These are phyloP conservation scores for Drosophila meridionalis DNA, from an alignment of 2,888 invertebrate genomes.

Conservation along the genomic window DNA sequence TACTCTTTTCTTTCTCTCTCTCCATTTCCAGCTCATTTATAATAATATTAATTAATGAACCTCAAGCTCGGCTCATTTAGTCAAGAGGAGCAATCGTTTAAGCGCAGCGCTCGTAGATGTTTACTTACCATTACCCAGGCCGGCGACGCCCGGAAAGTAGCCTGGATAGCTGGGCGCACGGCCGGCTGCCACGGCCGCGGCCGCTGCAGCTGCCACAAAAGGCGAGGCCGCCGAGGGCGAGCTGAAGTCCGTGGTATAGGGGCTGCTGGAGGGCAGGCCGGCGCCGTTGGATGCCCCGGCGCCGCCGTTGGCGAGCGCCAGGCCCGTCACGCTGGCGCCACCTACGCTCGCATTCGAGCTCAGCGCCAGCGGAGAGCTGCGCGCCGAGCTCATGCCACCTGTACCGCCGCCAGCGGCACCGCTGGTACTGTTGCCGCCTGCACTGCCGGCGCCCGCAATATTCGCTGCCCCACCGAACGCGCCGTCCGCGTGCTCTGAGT, in stretches of 20 bases:
- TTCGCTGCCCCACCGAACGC: conserved; percentile 77
- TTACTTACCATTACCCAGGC: conserved; percentile 81
- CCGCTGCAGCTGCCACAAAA: conserved; percentile 82
- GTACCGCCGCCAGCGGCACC: conserved; percentile 63
- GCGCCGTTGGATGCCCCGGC: conserved; percentile 78
- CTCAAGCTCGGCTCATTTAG: neutral
- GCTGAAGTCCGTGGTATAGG: conserved; percentile 83
- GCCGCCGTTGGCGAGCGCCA: conserved; percentile 80
- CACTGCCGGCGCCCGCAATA: conserved; percentile 62
- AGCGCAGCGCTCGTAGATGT: neutral
- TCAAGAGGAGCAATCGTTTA: neutral
- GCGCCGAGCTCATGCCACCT: conserved; percentile 82
- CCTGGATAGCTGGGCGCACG: conserved; percentile 82
- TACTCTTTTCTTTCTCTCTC: neutral
- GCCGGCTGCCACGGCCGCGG: conserved; percentile 77
- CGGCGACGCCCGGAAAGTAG: conserved; percentile 83
- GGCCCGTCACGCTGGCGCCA: conserved; percentile 76
- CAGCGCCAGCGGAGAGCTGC: conserved; percentile 83
- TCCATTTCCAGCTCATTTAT: neutral
- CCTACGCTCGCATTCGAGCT: conserved; percentile 82
- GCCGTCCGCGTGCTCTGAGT: conserved; percentile 81
- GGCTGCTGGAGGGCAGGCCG: conserved; percentile 83
- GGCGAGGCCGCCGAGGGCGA: conserved; percentile 84
- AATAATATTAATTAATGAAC: conserved; percentile 7
- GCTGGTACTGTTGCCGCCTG: conserved; percentile 57